These are phyloP conservation scores for Thaumetopoea pityocampa DNA, from an alignment of 1,140 invertebrate genomes.

Conservation along the genomic window DNA sequence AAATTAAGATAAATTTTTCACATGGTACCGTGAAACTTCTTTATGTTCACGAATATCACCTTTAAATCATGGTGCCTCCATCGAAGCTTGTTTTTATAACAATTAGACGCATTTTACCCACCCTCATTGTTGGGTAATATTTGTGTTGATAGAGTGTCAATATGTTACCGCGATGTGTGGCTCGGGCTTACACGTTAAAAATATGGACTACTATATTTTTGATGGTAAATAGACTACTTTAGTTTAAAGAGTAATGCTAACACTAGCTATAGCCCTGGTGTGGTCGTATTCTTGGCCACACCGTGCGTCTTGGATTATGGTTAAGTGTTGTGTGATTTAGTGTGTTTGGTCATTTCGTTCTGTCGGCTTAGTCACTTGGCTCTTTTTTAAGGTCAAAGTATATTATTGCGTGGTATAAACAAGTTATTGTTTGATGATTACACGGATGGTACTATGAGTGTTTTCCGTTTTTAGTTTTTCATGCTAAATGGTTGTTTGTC, in stretches of 20 bases:
- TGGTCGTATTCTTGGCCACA: constrained; percentile 19
- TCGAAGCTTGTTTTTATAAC: constrained; percentile 66
- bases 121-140: constrained; percentile 48
- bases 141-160: constrained; percentile 51
- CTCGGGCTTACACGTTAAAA: constrained; percentile 69
- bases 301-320: background rate
- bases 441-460: too few relatives aligned
- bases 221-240: constrained; percentile 63
- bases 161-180: constrained; percentile 25
- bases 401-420: too few relatives aligned
- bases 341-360: too few relatives aligned
- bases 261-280: too few relatives aligned
- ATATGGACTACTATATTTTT: constrained; percentile 71
- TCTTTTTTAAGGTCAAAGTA: too few relatives aligned
- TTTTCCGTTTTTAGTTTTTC: too few relatives aligned
- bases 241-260: constrained; percentile 51
- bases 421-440: too few relatives aligned
- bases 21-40: constrained; percentile 69
- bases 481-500: too few relatives aligned
- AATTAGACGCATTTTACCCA: constrained; percentile 68
- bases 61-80: constrained; percentile 66
- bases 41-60: constrained; percentile 73
- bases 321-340: too few relatives aligned
- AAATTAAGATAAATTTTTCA: constrained; percentile 75
- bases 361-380: too few relatives aligned